Base-by-base conservation (phyloP, 2,113 vertebrate species). In the Atractosteus spatula region DNA sequence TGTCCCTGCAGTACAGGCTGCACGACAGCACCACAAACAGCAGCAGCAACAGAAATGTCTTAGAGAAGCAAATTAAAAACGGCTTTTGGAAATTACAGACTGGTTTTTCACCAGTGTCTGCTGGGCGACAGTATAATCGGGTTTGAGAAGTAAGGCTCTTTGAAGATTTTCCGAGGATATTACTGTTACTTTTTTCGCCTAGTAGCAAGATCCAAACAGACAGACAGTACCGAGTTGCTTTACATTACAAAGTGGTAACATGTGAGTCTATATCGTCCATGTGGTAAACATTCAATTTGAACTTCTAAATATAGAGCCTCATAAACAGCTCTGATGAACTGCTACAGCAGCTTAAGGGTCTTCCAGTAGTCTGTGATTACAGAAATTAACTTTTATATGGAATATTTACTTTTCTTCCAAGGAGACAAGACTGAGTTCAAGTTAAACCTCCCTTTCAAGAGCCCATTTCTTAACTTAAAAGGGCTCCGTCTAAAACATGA, bases 261-360 rank as follows among this genome's bases (percentile, higher is more conserved):
- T 51, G 47, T 10, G 8, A 7, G 47, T 51, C 1, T 51, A 51
- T 51, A 67, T 71, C 63, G 81, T 78, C 57, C 79, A 82, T 64
- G 82, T 85, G 79, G 57, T 68, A 78, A 83, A 79, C 83, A 76
- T 51, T 51, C 47, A 51, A 51, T 7, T 51, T 51, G 1, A 51
- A 51, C 47, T 7, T 51, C 47, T 51, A 51, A 51, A 51, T 51
- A 51, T 51, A 51, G 47, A 51, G 5, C 47, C 47, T 51, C 47
- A 51, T 51, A 51, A 62, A 62, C 17, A 13, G 14, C 59, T 6
- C 17, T 62, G 59, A 29, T 62, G 14, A 62, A 7, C 7, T 13
- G 13, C 59, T 14, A 13, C 59, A 14, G 17, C 59, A 62, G 13
- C 14, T 14, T 29, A 7, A 29, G 59, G 59, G 59, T 62, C 59